Base-by-base conservation (phyloP, 92 coral and sea anemone genomes). In the Palythoa grandis region DNA sequence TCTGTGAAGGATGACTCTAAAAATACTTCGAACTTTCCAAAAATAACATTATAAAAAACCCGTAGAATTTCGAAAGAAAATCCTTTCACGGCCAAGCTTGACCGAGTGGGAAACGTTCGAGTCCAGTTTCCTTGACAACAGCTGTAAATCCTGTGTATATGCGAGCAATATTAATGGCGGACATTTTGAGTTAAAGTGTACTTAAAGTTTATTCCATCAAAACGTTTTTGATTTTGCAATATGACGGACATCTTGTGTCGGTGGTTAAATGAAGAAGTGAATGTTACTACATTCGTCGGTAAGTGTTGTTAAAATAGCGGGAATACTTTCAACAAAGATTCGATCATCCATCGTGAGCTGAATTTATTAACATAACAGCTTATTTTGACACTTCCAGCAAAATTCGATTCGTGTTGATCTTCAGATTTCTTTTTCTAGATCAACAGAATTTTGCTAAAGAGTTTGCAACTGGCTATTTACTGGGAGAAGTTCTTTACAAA, bases 171-270 rank as follows among this genome's bases (percentile, higher is more conserved):
- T 16, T 61, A 78, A 91, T 91, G 93, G 93, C 93, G 93, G 93
- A 77, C 91, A 87, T 87, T 77, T 88, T 83, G 73, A 70, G 86
- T 79, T 83, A 70, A 80, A 24, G 72, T 67, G 7, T 16, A 17
- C 20, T 10, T 7, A 15, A 23, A 38, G 57, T 67, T 66, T 47
- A 50, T 39, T 39, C 43, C n/a, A 20, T 47, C 61, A 80, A 20
- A 76, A 54, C 83, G 58, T 73, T 78, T 68, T 73, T 85, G 69
- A 69, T 69, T 7, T 14, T 38, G 57, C 82, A 88, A 75, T 57
- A 96, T 96, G 99, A 96, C 99, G 65, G 99, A 96, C 43, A 96
- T 96, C 71, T 40, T 96, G 68, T 96, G 99, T 72, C 97, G 99
- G 52, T 96, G 99, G 99, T 90, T 96, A 37, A 96, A 96, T 71